phyloP scores from a whole-genome alignment of 2,888 invertebrate species.

The Hylaea fasciaria region DNA sequence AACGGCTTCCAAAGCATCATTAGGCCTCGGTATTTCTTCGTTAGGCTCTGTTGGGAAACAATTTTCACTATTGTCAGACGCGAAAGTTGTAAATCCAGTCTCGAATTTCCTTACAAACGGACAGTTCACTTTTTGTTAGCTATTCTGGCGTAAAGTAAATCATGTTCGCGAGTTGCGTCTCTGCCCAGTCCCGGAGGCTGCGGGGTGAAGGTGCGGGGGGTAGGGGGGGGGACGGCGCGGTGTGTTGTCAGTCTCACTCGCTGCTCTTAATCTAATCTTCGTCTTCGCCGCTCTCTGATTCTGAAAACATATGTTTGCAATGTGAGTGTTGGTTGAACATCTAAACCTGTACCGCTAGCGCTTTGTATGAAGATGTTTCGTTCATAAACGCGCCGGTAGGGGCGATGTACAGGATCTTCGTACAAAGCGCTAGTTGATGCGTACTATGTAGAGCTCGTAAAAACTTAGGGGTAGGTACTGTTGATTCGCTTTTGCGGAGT shows the following conservation, averaged over 20 bases:
- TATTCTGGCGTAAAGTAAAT: slow-evolving; percentile 3
- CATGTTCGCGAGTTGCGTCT: slow-evolving; percentile 16
- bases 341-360: too few relatives aligned
- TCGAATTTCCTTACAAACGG: background rate
- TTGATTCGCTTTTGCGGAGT: too few relatives aligned
- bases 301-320: slow-evolving; percentile 55
- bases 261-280: slow-evolving; percentile 83
- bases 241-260: slow-evolving; percentile 79
- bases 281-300: slow-evolving; percentile 83
- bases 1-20: background rate
- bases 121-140: background rate
- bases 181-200: slow-evolving; percentile 22
- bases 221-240: slow-evolving; percentile 46
- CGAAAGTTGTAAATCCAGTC: background rate
- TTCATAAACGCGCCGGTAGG: too few relatives aligned
- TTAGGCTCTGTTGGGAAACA: background rate
- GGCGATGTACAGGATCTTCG: too few relatives aligned
- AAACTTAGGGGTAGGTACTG: too few relatives aligned
- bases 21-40: background rate
- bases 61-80: background rate
- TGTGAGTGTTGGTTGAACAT: background rate
- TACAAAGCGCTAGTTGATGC: too few relatives aligned
- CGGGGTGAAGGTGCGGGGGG: slow-evolving; percentile 31
- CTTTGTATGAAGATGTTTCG: too few relatives aligned
- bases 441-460: too few relatives aligned